Percentiles rank a stretch among this genome's conserved stretches.
These are phyloP conservation scores for Catotricha subobsoleta DNA, from an alignment of 2,888 invertebrate genomes.

Conservation along the genomic window DNA sequence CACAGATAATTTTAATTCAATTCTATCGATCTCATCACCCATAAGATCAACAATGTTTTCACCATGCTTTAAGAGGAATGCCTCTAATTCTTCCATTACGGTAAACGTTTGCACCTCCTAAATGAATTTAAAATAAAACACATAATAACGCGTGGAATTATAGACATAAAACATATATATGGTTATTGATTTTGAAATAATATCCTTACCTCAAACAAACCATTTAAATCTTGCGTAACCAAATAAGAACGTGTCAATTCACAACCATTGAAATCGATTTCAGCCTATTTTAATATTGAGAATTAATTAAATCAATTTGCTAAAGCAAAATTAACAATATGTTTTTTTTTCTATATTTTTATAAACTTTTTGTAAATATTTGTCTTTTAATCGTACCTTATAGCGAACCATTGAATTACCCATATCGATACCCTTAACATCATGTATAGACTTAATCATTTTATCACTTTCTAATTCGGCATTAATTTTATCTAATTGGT, in stretches of 20 bases:
- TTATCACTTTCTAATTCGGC: slow-evolving; percentile 81
- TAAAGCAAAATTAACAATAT: no score
- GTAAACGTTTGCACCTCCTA: slow-evolving; percentile 74
- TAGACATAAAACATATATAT: no score
- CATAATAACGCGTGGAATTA: no score
- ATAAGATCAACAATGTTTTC: slow-evolving; percentile 97
- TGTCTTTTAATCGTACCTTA: slow-evolving; percentile 43
- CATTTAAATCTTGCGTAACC: slow-evolving; percentile 74
- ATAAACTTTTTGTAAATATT: no score
- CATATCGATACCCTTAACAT: slow-evolving; percentile 97
- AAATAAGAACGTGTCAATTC: slow-evolving; percentile 85
- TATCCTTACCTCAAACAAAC: slow-evolving; percentile 47
- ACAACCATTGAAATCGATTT: slow-evolving; percentile 94
- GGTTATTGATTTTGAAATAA: no score
- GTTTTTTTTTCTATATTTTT: no score
- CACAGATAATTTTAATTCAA: slow-evolving; percentile 90
- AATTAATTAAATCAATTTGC: not conserved
- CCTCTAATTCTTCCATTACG: slow-evolving; percentile 75
- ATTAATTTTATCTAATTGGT: slow-evolving; percentile 73
- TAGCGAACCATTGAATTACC: slow-evolving; percentile 88
- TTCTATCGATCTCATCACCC: slow-evolving; percentile 95
- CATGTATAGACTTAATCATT: slow-evolving; percentile 89
- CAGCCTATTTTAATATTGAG: slow-evolving; percentile 49
- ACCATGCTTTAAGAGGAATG: slow-evolving; percentile 85
- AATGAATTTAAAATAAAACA: slow-evolving; percentile 17